A percentile compares a stretch with the other conserved stretches of the same genome.
phyloP scores from a whole-genome alignment of 2,113 vertebrate species.

The Corythornis vintsioides region DNA sequence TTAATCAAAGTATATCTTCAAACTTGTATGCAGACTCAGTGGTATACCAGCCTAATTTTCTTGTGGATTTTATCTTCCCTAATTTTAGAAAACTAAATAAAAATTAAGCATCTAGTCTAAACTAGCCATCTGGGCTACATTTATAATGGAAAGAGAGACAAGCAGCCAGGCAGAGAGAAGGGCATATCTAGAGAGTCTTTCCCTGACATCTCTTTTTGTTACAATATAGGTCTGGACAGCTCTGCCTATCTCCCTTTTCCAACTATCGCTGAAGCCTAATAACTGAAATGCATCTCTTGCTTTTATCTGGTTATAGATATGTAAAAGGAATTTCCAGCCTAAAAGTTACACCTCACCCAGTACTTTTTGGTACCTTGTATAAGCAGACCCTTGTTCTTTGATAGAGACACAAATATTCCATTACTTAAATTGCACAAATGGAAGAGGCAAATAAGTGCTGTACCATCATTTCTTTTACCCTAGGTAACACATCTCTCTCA shows the following conservation, averaged over 20 bases:
- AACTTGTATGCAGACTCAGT: neutral
- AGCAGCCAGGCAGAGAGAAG: neutral
- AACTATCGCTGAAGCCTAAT: neutral
- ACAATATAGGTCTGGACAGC: neutral
- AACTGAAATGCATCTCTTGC: neutral
- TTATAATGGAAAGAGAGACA: neutral
- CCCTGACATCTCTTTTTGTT: neutral
- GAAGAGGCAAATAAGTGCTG: neutral
- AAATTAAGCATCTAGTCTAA: neutral
- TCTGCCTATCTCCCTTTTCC: neutral
- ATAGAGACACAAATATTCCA: neutral
- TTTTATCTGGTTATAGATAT: neutral
- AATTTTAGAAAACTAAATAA: neutral
- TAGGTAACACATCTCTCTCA: neutral
- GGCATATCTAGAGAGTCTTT: neutral
- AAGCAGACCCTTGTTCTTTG: neutral
- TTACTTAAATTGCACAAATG: neutral
- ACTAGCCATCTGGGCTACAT: neutral
- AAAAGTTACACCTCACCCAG: neutral
- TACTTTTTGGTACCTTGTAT: neutral
- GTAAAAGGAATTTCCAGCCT: neutral
- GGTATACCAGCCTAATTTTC: neutral
- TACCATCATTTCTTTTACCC: neutral
- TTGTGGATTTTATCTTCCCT: neutral
- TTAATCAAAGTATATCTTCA: neutral